Conservation (phyloP, 35 echinoderm and acorn worm genomes). For the Ophioderma brevispina region DNA sequence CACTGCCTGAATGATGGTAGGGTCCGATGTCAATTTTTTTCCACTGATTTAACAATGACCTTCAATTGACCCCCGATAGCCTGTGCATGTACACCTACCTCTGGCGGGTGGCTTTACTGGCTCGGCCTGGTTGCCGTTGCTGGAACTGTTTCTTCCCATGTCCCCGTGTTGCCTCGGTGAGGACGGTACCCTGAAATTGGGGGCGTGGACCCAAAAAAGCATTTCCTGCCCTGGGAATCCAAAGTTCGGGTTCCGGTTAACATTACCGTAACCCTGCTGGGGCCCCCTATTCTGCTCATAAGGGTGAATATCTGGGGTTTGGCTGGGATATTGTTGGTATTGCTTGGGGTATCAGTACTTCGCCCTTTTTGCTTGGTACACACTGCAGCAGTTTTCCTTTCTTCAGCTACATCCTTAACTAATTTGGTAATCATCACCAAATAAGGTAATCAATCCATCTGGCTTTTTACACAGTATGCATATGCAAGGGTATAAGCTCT, state of each 20-base stretch:
- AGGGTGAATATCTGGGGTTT: conserved; percentile 12
- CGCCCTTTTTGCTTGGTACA: too few relatives aligned
- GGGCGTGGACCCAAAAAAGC: background rate
- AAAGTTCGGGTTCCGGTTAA: conserved; percentile 37
- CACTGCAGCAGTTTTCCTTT: background rate
- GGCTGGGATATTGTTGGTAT: too few relatives aligned
- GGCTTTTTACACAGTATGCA: too few relatives aligned
- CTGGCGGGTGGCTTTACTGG: too few relatives aligned
- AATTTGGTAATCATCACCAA: background rate
- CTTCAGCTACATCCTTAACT: background rate
- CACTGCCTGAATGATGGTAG: too few relatives aligned
- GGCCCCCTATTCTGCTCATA: conserved; percentile 1
- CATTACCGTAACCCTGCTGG: conserved; percentile 44
- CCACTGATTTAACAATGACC: too few relatives aligned
- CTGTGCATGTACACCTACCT: too few relatives aligned
- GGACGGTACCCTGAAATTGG: background rate
- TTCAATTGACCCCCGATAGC: conserved; percentile 54
- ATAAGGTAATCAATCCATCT: background rate
- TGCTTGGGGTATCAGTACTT: too few relatives aligned
- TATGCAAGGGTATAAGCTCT: too few relatives aligned
- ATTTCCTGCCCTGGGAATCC: conserved; percentile 48
- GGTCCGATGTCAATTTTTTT: too few relatives aligned
- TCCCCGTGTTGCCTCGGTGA: background rate
- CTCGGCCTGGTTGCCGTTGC: too few relatives aligned
- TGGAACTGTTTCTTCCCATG: background rate